phyloP scores from a whole-genome alignment of 1,140 invertebrate genomes.

The Habropoda laboriosa region DNA sequence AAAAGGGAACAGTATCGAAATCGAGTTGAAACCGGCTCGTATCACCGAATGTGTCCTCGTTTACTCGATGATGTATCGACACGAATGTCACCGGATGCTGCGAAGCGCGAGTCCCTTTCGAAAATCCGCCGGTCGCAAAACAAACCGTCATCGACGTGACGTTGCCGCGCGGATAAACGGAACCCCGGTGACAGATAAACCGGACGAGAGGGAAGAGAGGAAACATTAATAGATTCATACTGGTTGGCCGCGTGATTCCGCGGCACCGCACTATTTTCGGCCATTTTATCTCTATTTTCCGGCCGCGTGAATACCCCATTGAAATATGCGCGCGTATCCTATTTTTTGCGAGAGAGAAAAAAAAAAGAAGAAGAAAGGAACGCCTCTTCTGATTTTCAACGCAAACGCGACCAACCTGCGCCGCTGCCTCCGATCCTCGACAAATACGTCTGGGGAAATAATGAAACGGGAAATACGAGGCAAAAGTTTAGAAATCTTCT shows the following conservation, averaged over 20 bases:
- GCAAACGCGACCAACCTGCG: neutral
- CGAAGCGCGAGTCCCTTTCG: neutral
- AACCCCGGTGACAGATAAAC: conserved; percentile 30
- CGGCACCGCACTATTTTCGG: neutral
- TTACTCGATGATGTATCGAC: conserved; percentile 21
- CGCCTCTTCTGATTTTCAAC: conserved; percentile 9
- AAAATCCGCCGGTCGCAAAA: neutral
- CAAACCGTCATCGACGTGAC: neutral
- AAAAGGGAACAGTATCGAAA: neutral
- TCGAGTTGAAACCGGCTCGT: neutral
- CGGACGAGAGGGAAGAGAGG: neutral
- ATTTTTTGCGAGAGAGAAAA: too few relatives aligned
- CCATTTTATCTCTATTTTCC: conserved; percentile 38
- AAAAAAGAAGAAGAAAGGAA: too few relatives aligned
- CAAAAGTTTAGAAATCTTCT: neutral
- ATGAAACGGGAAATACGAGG: conserved; percentile 14
- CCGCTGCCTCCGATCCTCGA: neutral
- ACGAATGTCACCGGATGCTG: neutral
- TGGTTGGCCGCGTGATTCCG: neutral
- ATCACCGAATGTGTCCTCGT: neutral
- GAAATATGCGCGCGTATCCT: conserved; percentile 10
- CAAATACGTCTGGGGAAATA: neutral
- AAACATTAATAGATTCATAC: conserved; percentile 44
- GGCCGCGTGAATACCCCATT: conserved; percentile 21
- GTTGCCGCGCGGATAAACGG: neutral